Conservation (phyloP, 2,113 vertebrate genomes). For the Patagioenas fasciata region DNA sequence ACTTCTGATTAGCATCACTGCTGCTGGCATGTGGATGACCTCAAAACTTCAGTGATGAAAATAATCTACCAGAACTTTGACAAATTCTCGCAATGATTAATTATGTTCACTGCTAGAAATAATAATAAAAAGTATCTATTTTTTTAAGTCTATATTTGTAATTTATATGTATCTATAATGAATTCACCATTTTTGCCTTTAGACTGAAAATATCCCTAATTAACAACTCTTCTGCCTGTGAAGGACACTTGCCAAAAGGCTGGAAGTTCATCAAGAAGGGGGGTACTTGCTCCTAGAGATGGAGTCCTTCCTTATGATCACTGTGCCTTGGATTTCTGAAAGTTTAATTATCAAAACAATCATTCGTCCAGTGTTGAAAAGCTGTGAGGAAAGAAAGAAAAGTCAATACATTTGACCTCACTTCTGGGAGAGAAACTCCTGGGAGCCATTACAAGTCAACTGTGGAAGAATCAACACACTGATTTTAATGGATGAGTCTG, state of each 20-base stretch:
- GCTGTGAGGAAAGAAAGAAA: background rate
- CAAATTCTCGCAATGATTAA: background rate
- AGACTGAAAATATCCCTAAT: background rate
- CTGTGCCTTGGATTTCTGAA: background rate
- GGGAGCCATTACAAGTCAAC: constrained; percentile 29
- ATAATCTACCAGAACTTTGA: background rate
- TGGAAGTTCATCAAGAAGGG: background rate
- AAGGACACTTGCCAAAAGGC: background rate
- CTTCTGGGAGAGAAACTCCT: constrained; percentile 28
- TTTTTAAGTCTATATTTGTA: background rate
- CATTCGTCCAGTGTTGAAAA: constrained; percentile 30
- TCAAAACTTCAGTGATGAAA: too few species aligned
- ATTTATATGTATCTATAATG: background rate
- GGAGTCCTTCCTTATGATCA: background rate
- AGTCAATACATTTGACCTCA: constrained; percentile 27
- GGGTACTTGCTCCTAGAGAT: background rate
- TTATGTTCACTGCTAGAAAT: background rate
- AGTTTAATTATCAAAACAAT: constrained; percentile 22
- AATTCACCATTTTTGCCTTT: background rate
- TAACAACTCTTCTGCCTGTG: background rate
- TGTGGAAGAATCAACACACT: constrained; percentile 17
- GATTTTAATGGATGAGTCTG: constrained; percentile 45
- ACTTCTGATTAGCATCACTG: background rate
- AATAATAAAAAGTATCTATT: background rate
- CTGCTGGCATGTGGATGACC: background rate